These are phyloP conservation scores for Lagopus leucura DNA, from an alignment of 2,113 vertebrate genomes.

Conservation along the genomic window DNA sequence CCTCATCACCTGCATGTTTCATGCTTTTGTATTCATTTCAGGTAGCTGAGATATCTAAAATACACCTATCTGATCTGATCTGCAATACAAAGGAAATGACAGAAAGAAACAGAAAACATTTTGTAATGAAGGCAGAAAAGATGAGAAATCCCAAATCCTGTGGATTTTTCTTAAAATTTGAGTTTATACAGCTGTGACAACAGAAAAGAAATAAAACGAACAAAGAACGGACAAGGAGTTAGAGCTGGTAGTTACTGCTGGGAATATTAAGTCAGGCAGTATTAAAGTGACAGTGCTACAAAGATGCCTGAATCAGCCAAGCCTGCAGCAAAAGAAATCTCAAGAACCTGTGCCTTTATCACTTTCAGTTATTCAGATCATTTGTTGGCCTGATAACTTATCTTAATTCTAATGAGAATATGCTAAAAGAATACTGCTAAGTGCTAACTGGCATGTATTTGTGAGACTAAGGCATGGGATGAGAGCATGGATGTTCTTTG, in stretches of 20 bases:
- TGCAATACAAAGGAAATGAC: neutral
- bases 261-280: neutral
- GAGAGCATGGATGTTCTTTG: neutral
- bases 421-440: neutral
- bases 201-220: neutral
- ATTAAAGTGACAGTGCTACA: neutral
- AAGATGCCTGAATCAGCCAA: neutral
- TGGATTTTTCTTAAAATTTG: neutral
- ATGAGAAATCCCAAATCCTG: neutral
- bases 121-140: neutral
- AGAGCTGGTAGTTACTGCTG: neutral
- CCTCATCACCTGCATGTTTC: neutral
- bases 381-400: neutral
- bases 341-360: neutral
- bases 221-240: too few relatives aligned
- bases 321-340: neutral
- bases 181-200: neutral
- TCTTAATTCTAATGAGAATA: neutral
- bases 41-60: neutral
- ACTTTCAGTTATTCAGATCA: neutral
- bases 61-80: neutral
- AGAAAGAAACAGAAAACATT: neutral
- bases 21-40: neutral
- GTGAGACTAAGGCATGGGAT: neutral
- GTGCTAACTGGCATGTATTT: neutral